Base-by-base conservation (phyloP, 1,140 invertebrate species). In the Camponotus floridanus region DNA sequence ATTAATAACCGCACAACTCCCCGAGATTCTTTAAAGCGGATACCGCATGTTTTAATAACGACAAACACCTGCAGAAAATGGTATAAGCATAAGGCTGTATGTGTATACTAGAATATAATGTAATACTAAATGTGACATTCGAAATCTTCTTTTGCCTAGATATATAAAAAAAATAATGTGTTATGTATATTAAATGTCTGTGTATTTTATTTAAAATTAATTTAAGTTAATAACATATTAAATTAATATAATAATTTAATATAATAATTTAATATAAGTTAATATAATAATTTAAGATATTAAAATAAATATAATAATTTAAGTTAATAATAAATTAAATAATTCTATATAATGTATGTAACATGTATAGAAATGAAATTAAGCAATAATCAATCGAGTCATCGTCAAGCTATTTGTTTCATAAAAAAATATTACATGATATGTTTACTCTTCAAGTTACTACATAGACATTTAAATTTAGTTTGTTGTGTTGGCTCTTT, bases 1-100 rank as follows among this genome's bases (percentile, higher is more conserved):
- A 91, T 91, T 91, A 91, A 91, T 91, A 91, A 91, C 36, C 33
- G 45, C 15, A n/a, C 65, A 36, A 76, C 61, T 18, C 48, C 48
- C 55, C 13, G 57, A 65, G 67, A 59, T 88, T 79, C 88, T 90
- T 85, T 85, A 71, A 88, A 88, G 67, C 76, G 18, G 51, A 55
- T 61, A 81, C 62, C 91, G 59, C 71, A 76, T 85, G 73, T 88
- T 91, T 91, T 87, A 86, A 91, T 91, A 42, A 59, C 65, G 59
- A 57, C 78, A 42, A 73, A 36, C n/a, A 55, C 48, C 48, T 18
- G 48, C 42, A 33, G 11, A 78, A 51, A 57, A 70, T 68, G 26
- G 26, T 26, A 26, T 2, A 2, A 59, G 3, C 18, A 31, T 76
- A 31, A 26, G 15, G 6, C 42, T 61, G 18, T 26, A 26, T 26